Evolutionary conservation across 2,797 vertebrate genomes (phyloP).

Genomic region (Sardinella longiceps): DNA sequence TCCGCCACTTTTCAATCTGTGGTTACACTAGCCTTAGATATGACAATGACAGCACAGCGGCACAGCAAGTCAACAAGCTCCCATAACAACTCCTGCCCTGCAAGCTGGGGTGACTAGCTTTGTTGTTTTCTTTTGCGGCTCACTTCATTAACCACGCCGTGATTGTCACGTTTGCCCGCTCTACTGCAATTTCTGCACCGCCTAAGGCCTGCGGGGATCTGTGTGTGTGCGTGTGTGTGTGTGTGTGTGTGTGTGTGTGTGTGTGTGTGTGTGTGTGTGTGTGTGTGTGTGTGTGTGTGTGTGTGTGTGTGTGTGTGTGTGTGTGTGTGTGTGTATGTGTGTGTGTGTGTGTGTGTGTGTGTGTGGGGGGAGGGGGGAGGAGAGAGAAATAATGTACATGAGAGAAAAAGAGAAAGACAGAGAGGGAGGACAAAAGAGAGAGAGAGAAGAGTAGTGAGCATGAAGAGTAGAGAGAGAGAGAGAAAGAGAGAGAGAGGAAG

Average conservation of each 20-base stretch:
- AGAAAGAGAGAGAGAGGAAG: not conserved
- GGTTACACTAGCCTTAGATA: not conserved
- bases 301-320: not conserved
- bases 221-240: slow-evolving; percentile 31
- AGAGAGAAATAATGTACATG: too few relatives aligned
- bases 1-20: not conserved
- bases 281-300: not conserved
- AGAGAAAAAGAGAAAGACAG: not conserved
- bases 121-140: slow-evolving; percentile 62
- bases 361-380: too few relatives aligned
- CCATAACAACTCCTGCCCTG: slow-evolving; percentile 47
- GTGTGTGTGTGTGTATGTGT: not conserved
- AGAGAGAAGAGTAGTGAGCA: not conserved
- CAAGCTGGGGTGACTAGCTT: slow-evolving; percentile 43
- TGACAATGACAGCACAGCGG: slow-evolving; percentile 7
- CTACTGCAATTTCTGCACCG: slow-evolving; percentile 68
- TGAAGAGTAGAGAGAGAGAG: not conserved
- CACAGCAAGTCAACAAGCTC: slow-evolving; percentile 35
- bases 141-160: slow-evolving; percentile 67
- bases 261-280: slow-evolving; percentile 2
- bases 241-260: slow-evolving; percentile 1
- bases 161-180: slow-evolving; percentile 76
- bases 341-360: not conserved
- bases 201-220: slow-evolving; percentile 63
- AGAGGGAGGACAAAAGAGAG: not conserved